Percentiles rank a stretch among this genome's conserved stretches.
phyloP scores from a whole-genome alignment of 2,113 vertebrate genomes.

The Forbesichthys agassizii region DNA sequence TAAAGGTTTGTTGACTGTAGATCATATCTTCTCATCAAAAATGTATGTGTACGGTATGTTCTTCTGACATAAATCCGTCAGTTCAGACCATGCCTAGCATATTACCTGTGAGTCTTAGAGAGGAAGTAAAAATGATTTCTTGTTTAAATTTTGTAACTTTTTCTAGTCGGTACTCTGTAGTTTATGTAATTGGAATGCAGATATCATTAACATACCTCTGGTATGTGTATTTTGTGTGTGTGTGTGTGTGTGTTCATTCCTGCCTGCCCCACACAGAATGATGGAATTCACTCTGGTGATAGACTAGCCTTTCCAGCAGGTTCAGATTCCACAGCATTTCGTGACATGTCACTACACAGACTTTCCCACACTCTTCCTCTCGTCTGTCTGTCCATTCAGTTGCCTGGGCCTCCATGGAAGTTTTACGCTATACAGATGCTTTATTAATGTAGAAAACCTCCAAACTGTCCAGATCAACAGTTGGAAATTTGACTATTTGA shows the following conservation, averaged over 20 bases:
- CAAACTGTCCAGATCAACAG: neutral
- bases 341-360: slow-evolving; percentile 18
- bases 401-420: neutral
- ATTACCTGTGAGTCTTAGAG: too few species aligned
- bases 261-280: neutral
- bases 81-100: neutral
- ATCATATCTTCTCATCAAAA: too few species aligned
- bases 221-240: slow-evolving; percentile 2
- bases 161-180: too few species aligned
- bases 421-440: neutral
- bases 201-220: neutral
- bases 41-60: too few species aligned
- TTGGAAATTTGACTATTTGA: neutral
- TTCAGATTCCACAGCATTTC: slow-evolving; percentile 46
- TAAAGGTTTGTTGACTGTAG: neutral
- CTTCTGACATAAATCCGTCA: neutral
- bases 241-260: neutral
- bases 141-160: too few species aligned
- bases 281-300: neutral
- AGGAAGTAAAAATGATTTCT: too few species aligned
- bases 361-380: slow-evolving; percentile 12
- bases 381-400: neutral
- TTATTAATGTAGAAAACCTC: too few species aligned
- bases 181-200: too few species aligned
- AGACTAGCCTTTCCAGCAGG: slow-evolving; percentile 55